Conservation (phyloP, 2,888 invertebrate species). For the Gari tellinella region DNA sequence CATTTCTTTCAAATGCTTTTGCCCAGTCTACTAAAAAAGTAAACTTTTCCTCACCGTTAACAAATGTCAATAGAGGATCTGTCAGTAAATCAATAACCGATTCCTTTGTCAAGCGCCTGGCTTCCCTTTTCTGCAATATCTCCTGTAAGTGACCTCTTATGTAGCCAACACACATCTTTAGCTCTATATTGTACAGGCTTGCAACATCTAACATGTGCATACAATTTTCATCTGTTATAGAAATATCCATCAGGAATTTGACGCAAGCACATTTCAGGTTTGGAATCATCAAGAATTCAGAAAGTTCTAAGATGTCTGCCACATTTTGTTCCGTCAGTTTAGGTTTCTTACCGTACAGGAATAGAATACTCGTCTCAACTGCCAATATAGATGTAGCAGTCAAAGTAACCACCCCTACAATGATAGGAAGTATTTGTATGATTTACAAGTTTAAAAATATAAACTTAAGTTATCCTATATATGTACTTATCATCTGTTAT, state of each 20-base stretch:
- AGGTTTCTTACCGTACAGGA: constrained; percentile 40
- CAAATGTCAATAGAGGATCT: constrained; percentile 14
- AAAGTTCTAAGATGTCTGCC: constrained; percentile 16
- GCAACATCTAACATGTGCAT: constrained; percentile 17
- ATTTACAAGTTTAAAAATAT: too few species aligned
- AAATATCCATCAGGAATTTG: constrained; percentile 7
- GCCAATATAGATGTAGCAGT: constrained; percentile 11
- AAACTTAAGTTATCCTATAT: too few species aligned
- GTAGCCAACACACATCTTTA: constrained; percentile 11
- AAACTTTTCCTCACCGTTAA: constrained; percentile 10
- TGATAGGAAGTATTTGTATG: too few species aligned
- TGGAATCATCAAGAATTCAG: constrained; percentile 42
- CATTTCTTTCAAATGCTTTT: not conserved
- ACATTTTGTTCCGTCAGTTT: constrained; percentile 25
- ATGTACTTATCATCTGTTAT: too few species aligned
- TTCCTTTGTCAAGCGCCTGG: constrained; percentile 19
- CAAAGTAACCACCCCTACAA: constrained; percentile 23
- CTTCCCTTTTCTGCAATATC: constrained; percentile 1
- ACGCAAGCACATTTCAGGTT: constrained; percentile 39
- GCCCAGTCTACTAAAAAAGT: constrained; percentile 20
- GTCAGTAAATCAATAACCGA: constrained; percentile 22
- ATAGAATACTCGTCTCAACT: constrained; percentile 24
- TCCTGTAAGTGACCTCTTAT: constrained; percentile 13
- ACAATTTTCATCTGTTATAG: constrained; percentile 18
- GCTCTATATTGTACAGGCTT: constrained; percentile 21